phyloP scores from a whole-genome alignment of 1,140 invertebrate genomes.

The Macrobrachium nipponense region DNA sequence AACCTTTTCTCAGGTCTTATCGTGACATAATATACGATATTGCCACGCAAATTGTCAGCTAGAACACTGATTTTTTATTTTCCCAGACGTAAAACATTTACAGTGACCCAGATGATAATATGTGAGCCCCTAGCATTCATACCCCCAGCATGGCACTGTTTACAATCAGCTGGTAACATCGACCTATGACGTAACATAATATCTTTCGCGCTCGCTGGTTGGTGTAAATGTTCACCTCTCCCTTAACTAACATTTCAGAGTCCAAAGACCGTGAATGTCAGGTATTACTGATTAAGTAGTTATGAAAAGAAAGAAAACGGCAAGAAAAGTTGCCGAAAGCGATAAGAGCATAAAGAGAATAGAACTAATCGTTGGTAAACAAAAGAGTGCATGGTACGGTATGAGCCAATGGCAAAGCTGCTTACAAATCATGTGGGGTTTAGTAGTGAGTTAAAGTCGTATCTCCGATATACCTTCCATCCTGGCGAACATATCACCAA shows the following conservation, averaged over 20 bases:
- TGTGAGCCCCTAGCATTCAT: too few species aligned
- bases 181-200: conserved; percentile 30
- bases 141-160: conserved; percentile 34
- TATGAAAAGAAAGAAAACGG: neutral
- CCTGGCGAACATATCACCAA: conserved; percentile 63
- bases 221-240: neutral
- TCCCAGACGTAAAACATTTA: too few species aligned
- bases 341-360: neutral
- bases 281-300: neutral
- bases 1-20: too few species aligned
- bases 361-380: conserved; percentile 1
- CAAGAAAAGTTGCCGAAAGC: neutral
- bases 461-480: conserved; percentile 39
- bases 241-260: neutral
- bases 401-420: conserved; percentile 12
- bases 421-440: conserved; percentile 16
- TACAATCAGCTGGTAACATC: conserved; percentile 49
- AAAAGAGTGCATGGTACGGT: conserved; percentile 37
- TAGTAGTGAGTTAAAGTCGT: conserved; percentile 22
- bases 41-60: too few species aligned
- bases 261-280: neutral
- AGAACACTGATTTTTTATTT: too few species aligned
- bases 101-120: neutral
- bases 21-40: too few species aligned
- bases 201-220: conserved; percentile 6